A percentile compares a stretch with the other conserved stretches of the same genome.
These are phyloP conservation scores for Chondrosia reniformis DNA, from an alignment of 37 sponge, comb jelly and placozoan genomes.

Conservation along the genomic window DNA sequence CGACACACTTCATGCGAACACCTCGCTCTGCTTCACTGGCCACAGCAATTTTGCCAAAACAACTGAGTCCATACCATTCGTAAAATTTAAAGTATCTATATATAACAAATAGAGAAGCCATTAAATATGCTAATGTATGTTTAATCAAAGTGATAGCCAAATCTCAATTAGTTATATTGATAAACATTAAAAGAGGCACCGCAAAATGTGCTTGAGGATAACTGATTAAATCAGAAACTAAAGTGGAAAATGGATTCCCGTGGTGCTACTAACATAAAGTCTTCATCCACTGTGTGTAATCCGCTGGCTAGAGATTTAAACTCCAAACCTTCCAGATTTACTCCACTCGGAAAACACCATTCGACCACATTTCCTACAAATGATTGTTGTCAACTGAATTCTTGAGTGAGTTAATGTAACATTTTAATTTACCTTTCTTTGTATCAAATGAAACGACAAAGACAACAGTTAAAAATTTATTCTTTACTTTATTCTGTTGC, in stretches of 20 bases:
- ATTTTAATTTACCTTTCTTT: conserved; percentile 64
- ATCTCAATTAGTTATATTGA: too few species aligned
- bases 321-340: conserved; percentile 81
- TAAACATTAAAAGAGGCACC: too few species aligned
- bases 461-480: conserved; percentile 54
- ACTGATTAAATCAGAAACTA: too few species aligned
- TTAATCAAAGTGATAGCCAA: too few species aligned
- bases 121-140: not conserved
- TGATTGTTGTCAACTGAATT: not conserved
- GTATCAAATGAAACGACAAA: conserved; percentile 93
- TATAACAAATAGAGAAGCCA: not conserved
- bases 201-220: too few species aligned
- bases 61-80: conserved; percentile 85
- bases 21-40: conserved; percentile 84
- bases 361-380: conserved; percentile 85
- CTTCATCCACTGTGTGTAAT: conserved; percentile 74
- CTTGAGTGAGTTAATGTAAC: not conserved
- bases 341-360: conserved; percentile 78
- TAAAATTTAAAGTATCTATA: conserved; percentile 71
- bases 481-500: not conserved
- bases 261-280: conserved; percentile 74
- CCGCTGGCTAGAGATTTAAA: conserved; percentile 98
- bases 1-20: conserved; percentile 95
- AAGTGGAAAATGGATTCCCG: too few species aligned
- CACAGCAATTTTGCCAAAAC: conserved; percentile 81